Base-by-base conservation (phyloP, 2,113 vertebrate genomes). In the Pelusios castaneus region DNA sequence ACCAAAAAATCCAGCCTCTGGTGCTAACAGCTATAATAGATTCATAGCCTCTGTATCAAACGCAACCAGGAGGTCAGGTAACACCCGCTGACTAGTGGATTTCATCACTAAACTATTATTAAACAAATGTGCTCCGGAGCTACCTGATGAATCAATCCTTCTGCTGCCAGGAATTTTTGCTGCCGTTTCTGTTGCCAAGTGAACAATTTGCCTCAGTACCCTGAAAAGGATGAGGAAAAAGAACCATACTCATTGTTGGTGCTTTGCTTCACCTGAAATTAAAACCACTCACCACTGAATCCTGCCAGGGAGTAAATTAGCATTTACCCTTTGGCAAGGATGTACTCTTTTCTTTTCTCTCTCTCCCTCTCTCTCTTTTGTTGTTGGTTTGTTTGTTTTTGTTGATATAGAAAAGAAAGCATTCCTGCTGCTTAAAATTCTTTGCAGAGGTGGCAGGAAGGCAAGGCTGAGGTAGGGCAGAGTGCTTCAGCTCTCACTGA, bases 361-460 rank as follows among this genome's bases (percentile, higher is more conserved):
- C 47, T 47, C n/a, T n/a, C n/a, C n/a, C n/a, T n/a, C n/a, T n/a
- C n/a, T n/a, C n/a, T n/a, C n/a, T n/a, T n/a, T n/a, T n/a, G n/a
- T n/a, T n/a, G n/a, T n/a, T n/a, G n/a, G n/a, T n/a, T 47, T 10
- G 10, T 47, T 47, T 8, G 47, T 52, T 93, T 87, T 25, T 91
- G 79, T 82, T 95, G 90, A 85, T 56, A 80, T 76, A 58, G 91
- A 95, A 94, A 60, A 90, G 51, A 94, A 97, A 93, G 16, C 70
- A 82, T 60, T 45, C 55, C 2, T 3, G 0, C 31, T 77, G 58
- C 45, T 94, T 87, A 9, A 82, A 96, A 78, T n/a, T 73, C 79
- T 70, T 38, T 56, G 80, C 78, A 80, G 76, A 84, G 90, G 56
- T 87, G 93, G 84, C 70, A 54, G 0, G 14, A 54, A 79, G 85